Evolutionary conservation across 2,888 invertebrate genomes (phyloP).

Genomic region (Cyaniris semiargus): DNA sequence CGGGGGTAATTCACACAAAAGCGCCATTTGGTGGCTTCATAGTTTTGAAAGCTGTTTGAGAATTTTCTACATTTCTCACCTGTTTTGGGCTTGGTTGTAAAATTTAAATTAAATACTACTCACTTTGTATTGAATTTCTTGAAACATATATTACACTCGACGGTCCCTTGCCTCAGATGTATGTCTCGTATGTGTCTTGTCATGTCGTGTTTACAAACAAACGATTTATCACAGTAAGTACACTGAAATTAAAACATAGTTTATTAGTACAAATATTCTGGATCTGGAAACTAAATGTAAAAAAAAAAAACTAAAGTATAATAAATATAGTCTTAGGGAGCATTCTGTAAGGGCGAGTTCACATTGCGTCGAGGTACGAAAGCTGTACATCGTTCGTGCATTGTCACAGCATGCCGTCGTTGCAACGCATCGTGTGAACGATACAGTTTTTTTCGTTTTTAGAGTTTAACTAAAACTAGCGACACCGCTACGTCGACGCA

Average conservation of each 20-base stretch:
- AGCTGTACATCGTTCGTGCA: no score
- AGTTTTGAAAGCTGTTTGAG: no score
- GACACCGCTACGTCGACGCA: background rate
- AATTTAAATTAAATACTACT: conserved; percentile 42
- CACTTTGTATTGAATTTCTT: conserved; percentile 75
- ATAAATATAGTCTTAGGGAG: no score
- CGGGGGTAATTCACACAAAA: no score
- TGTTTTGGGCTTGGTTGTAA: no score
- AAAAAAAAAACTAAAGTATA: background rate
- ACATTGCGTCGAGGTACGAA: background rate
- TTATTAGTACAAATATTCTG: background rate
- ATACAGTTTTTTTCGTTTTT: no score
- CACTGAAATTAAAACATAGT: conserved; percentile 56
- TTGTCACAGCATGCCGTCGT: no score
- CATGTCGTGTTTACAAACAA: conserved; percentile 71
- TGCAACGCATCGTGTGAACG: no score
- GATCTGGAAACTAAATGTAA: background rate
- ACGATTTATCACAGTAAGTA: conserved; percentile 70
- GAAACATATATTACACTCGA: conserved; percentile 68
- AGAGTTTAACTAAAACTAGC: no score
- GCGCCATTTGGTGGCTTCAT: no score
- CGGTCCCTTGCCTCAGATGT: conserved; percentile 68
- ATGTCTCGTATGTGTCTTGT: conserved; percentile 69
- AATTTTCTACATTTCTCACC: no score
- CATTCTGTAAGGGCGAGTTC: no score